A percentile compares a stretch with the other conserved stretches of the same genome.
phyloP scores from a whole-genome alignment of 2,888 invertebrate genomes.

The Seira sanloemensis region DNA sequence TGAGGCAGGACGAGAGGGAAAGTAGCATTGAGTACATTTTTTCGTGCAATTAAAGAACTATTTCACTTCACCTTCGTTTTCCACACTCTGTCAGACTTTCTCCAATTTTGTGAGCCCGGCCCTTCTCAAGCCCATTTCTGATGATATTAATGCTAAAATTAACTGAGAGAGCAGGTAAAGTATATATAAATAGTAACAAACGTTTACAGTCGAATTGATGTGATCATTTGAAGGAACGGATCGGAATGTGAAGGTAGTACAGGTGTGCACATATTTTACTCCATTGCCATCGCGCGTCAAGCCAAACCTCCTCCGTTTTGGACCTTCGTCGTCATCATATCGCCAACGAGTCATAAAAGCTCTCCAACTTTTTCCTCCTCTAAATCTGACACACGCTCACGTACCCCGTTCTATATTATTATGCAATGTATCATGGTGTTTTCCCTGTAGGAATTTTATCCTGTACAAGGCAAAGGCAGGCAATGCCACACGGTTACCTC shows the following conservation, averaged over 20 bases:
- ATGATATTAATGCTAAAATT: not conserved
- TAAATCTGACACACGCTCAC: slow-evolving; percentile 4
- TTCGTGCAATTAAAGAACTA: not conserved
- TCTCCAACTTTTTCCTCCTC: not conserved
- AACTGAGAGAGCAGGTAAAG: no score
- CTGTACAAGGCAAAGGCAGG: not conserved
- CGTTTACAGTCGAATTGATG: not conserved
- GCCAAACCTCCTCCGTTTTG: not conserved
- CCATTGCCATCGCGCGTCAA: not conserved
- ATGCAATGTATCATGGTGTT: not conserved
- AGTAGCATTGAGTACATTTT: not conserved
- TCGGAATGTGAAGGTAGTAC: not conserved
- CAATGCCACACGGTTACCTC: not conserved
- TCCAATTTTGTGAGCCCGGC: not conserved
- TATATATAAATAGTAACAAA: no score
- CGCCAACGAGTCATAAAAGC: not conserved
- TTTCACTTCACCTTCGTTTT: no score
- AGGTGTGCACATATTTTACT: not conserved
- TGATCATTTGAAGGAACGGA: not conserved
- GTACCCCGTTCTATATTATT: not conserved
- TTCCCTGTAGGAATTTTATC: not conserved
- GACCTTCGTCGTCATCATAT: not conserved
- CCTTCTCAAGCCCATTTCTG: not conserved
- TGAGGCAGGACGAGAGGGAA: not conserved
- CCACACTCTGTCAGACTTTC: not conserved